Conservation (phyloP, 2,888 invertebrate species). For the Campoletis raptor region DNA sequence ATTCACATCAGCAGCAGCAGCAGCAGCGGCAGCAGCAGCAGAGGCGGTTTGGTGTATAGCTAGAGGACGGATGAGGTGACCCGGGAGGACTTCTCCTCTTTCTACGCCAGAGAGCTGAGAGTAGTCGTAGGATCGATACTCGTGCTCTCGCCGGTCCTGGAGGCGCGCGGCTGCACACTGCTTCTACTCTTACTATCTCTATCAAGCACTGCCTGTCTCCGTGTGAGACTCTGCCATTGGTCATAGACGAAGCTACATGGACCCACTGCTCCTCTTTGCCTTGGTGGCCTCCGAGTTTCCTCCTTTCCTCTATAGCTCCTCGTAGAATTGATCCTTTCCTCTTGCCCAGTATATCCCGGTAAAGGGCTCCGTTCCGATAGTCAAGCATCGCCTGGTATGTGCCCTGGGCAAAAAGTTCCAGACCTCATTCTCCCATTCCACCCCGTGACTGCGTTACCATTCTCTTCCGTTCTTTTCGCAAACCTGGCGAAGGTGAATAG, state of each 20-base stretch:
- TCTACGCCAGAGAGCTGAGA: constrained; percentile 67
- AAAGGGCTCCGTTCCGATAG: constrained; percentile 59
- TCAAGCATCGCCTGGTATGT: constrained; percentile 45
- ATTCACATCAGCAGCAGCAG: constrained; percentile 68
- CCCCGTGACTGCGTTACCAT: not conserved
- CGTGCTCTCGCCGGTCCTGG: constrained; percentile 54
- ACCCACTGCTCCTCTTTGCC: constrained; percentile 78
- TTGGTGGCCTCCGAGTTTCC: constrained; percentile 58
- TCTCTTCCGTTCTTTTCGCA: constrained; percentile 1
- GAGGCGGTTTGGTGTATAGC: constrained; percentile 54
- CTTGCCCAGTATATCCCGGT: constrained; percentile 59
- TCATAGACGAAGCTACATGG: constrained; percentile 82
- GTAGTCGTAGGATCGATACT: constrained; percentile 68
- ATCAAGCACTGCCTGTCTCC: constrained; percentile 76
- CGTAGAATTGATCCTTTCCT: constrained; percentile 39
- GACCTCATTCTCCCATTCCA: constrained; percentile 54
- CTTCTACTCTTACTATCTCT: constrained; percentile 37
- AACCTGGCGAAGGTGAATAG: constrained; percentile 5
- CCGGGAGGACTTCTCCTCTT: constrained; percentile 75
- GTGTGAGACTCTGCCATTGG: constrained; percentile 82
- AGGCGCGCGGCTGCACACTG: constrained; percentile 68
- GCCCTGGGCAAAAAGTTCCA: constrained; percentile 32
- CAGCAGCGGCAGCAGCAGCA: constrained; percentile 54
- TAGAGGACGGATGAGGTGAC: constrained; percentile 81
- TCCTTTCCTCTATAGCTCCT: constrained; percentile 48